phyloP scores from a whole-genome alignment of 2,888 invertebrate genomes.

The Caenorhabditis macrosperma region DNA sequence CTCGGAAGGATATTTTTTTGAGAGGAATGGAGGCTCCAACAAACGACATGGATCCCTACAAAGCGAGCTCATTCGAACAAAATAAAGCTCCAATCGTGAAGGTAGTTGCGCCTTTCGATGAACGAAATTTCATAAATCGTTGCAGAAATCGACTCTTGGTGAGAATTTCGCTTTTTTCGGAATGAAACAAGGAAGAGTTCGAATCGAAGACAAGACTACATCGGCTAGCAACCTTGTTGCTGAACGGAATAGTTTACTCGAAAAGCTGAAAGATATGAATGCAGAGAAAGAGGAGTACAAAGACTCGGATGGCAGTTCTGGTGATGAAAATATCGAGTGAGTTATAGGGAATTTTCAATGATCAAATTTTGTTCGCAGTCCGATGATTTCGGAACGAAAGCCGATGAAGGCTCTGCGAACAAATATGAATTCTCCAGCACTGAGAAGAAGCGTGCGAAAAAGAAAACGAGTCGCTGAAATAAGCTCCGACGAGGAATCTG shows the following conservation, averaged over 20 bases:
- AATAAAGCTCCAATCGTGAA: constrained; percentile 12
- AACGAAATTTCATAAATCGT: neutral
- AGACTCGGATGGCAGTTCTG: neutral
- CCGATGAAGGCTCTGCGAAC: neutral
- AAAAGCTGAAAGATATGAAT: constrained; percentile 6
- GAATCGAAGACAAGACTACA: neutral
- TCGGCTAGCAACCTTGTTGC: neutral
- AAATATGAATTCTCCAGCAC: constrained; percentile 16
- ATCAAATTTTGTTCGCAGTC: neutral
- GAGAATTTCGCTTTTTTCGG: constrained; percentile 45
- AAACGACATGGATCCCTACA: constrained; percentile 28
- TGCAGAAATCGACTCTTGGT: constrained; percentile 2
- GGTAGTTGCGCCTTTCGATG: neutral
- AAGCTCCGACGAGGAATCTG: constrained; percentile 16
- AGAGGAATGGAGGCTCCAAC: constrained; percentile 24
- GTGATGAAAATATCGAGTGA: neutral
- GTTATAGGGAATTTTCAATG: neutral
- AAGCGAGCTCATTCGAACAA: neutral
- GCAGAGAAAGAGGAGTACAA: neutral
- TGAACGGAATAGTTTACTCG: constrained; percentile 16
- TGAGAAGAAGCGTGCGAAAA: neutral
- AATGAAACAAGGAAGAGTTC: constrained; percentile 18
- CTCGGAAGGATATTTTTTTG: constrained; percentile 30
- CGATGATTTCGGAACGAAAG: neutral
- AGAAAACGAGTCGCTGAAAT: constrained; percentile 4